Percentiles rank a stretch among this genome's conserved stretches.
phyloP scores from a whole-genome alignment of 2,797 vertebrate species.

The Ataeniobius toweri region DNA sequence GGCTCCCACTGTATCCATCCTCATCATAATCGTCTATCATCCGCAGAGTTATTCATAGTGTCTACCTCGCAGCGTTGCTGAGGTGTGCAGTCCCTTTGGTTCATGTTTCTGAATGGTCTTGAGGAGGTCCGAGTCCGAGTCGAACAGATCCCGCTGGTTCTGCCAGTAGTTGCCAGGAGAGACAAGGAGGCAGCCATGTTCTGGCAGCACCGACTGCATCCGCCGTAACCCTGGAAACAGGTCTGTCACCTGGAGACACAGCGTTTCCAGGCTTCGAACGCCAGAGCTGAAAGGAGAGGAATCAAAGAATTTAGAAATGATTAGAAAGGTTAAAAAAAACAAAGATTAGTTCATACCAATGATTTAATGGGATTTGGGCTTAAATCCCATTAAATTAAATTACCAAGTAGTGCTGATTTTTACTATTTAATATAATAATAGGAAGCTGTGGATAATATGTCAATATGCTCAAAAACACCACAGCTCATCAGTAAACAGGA shows the following conservation, averaged over 20 bases:
- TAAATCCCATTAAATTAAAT: not conserved
- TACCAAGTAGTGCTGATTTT: not conserved
- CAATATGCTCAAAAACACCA: not conserved
- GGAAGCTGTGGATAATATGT: not conserved
- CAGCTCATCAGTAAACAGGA: conserved; percentile 2
- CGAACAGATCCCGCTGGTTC: conserved; percentile 91
- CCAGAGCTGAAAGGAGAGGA: conserved; percentile 67
- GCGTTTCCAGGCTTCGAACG: conserved; percentile 87
- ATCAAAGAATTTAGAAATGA: not conserved
- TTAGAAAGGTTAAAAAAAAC: not conserved
- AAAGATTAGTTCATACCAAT: too few relatives aligned
- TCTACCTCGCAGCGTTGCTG: conserved; percentile 92
- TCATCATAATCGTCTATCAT: not conserved
- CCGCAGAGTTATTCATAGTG: not conserved
- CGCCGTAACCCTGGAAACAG: conserved; percentile 90
- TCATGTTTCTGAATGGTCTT: conserved; percentile 95
- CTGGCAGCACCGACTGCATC: conserved; percentile 89
- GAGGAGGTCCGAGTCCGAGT: conserved; percentile 90
- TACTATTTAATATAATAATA: not conserved
- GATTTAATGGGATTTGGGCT: not conserved
- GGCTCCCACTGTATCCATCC: not conserved
- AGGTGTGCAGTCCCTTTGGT: conserved; percentile 95
- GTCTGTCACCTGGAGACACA: conserved; percentile 94
- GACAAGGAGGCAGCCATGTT: conserved; percentile 93
- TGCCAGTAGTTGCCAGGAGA: conserved; percentile 99